Conservation (phyloP, 2,888 invertebrate species). For the Plebejus argus region DNA sequence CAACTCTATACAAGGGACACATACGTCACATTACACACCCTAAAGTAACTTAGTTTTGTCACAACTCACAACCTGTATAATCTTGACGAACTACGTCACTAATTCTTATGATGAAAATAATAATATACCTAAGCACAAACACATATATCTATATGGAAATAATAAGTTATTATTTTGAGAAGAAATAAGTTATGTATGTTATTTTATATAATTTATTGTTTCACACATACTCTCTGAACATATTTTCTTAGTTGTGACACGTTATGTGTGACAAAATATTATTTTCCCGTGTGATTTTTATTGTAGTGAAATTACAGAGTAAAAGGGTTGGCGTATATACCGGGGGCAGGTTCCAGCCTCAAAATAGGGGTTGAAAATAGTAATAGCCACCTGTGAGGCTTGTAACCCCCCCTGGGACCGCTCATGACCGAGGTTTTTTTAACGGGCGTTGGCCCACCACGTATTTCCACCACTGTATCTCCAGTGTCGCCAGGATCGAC, state of each 20-base stretch:
- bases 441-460: too few relatives aligned
- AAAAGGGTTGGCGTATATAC: background rate
- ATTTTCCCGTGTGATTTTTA: background rate
- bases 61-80: too few relatives aligned
- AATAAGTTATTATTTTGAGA: background rate
- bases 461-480: too few relatives aligned
- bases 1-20: too few relatives aligned
- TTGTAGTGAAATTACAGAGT: background rate
- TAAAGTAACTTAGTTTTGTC: too few relatives aligned
- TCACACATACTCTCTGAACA: background rate
- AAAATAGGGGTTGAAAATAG: too few relatives aligned
- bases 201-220: conserved; percentile 8
- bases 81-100: background rate
- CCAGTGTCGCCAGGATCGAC: too few relatives aligned
- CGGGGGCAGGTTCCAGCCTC: background rate
- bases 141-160: background rate
- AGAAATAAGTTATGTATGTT: background rate
- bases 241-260: background rate
- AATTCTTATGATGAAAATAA: background rate
- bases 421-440: too few relatives aligned
- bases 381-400: too few relatives aligned
- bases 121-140: background rate
- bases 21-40: too few relatives aligned
- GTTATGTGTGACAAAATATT: background rate
- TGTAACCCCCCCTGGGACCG: too few relatives aligned